These are phyloP conservation scores for Buceros bicornis DNA, from an alignment of 2,797 vertebrate species.

Conservation along the genomic window DNA sequence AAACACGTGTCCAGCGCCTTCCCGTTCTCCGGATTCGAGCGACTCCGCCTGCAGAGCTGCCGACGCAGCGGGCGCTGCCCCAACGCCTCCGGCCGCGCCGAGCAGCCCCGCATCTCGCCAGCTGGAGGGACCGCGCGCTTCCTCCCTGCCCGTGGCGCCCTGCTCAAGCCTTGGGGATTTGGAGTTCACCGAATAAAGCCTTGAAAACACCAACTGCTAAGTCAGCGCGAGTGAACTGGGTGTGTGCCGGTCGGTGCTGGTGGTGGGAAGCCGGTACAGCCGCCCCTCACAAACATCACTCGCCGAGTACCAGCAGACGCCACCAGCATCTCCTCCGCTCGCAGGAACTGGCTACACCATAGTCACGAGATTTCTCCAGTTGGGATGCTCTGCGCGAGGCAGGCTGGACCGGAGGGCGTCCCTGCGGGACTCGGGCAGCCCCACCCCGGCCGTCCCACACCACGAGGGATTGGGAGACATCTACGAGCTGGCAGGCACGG, in stretches of 20 bases:
- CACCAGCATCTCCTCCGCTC: too few relatives aligned
- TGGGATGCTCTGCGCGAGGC: background rate
- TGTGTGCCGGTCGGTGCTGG: too few relatives aligned
- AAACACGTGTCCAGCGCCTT: background rate
- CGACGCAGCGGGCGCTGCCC: background rate
- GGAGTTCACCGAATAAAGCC: background rate
- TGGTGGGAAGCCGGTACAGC: background rate
- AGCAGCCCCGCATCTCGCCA: background rate
- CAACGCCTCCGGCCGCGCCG: background rate
- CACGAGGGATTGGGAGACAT: background rate
- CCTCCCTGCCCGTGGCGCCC: rapidly evolving
- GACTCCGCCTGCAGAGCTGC: rapidly evolving
- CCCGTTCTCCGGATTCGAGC: rapidly evolving
- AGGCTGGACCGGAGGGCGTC: background rate
- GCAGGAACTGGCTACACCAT: too few relatives aligned
- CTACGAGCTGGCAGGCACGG: background rate
- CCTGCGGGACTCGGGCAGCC: background rate
- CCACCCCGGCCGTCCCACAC: background rate
- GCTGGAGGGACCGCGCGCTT: background rate
- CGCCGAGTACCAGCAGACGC: background rate
- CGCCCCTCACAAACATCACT: rapidly evolving
- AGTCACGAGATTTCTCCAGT: too few relatives aligned
- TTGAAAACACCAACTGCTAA: background rate
- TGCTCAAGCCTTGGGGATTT: background rate
- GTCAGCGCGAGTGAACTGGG: too few relatives aligned